Evolutionary conservation across 1,140 invertebrate species (phyloP).

Genomic region (Teleogryllus occipitalis): DNA sequence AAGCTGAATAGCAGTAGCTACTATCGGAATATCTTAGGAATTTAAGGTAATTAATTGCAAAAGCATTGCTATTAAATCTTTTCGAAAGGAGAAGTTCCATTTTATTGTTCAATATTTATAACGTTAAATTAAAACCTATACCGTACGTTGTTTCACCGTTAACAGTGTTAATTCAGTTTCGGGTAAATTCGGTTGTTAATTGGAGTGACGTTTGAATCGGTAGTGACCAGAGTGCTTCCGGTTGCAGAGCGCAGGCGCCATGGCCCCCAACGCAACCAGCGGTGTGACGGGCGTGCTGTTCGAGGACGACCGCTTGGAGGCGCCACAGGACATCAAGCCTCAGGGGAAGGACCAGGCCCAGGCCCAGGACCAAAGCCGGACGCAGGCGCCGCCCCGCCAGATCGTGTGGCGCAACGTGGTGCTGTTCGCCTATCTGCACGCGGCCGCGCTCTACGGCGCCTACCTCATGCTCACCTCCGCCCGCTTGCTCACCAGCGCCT

Average conservation of each 20-base stretch:
- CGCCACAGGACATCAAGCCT: constrained; percentile 8
- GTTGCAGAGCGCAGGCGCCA: constrained; percentile 25
- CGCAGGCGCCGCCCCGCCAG: constrained; percentile 31
- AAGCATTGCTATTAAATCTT: no score
- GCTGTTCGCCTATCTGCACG: constrained; percentile 74
- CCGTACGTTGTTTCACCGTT: no score
- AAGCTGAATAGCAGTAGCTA: no score
- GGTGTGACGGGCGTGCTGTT: constrained; percentile 53
- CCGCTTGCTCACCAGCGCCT: constrained; percentile 41
- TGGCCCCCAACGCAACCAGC: constrained; percentile 52
- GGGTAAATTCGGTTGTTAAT: no score
- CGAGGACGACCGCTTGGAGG: constrained; percentile 45
- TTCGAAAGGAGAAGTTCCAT: no score
- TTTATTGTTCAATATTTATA: no score
- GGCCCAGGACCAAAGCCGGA: constrained; percentile 34
- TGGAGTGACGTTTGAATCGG: no score
- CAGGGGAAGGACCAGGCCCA: constrained; percentile 18
- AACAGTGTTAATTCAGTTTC: no score
- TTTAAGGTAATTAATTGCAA: no score
- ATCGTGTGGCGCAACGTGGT: constrained; percentile 92
- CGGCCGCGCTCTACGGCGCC: constrained; percentile 73
- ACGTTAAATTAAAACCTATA: no score
- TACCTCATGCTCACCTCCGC: constrained; percentile 73
- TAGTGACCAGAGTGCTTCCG: no score
- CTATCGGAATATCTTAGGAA: no score